A percentile compares a stretch with the other conserved stretches of the same genome.
phyloP scores from a whole-genome alignment of 1,140 invertebrate species.

The Drosophila ercepeae region DNA sequence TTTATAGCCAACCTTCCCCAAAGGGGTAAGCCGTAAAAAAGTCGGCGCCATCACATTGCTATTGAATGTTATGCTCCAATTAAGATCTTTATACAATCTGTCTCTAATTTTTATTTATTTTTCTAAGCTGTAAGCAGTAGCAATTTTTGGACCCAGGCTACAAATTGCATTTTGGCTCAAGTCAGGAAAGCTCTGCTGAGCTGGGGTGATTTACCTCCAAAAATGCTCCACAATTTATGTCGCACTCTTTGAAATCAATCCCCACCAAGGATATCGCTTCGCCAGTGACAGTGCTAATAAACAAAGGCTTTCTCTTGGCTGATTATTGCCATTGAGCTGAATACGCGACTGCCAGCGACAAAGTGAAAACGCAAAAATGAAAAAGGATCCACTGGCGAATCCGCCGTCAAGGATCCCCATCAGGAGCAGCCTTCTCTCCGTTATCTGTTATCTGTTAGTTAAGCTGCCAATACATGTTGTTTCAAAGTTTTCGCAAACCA shows the following conservation, averaged over 20 bases:
- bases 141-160: too few relatives aligned
- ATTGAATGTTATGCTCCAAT: not conserved
- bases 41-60: constrained; percentile 9
- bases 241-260: constrained; percentile 7
- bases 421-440: constrained; percentile 4
- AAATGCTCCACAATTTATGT: not conserved
- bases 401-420: not conserved
- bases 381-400: constrained; percentile 6
- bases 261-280: constrained; percentile 21
- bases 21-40: constrained; percentile 11
- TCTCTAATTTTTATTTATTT: not conserved
- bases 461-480: constrained; percentile 59
- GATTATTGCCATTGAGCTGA: constrained; percentile 68
- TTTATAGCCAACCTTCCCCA: constrained; percentile 8
- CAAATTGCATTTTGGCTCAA: too few relatives aligned
- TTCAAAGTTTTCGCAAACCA: constrained; percentile 66
- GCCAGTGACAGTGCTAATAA: constrained; percentile 52
- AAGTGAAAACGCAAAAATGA: constrained; percentile 20
- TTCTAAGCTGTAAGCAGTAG: not conserved
- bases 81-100: not conserved
- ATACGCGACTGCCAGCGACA: constrained; percentile 33
- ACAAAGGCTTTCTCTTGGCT: constrained; percentile 54
- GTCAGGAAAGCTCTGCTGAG: too few relatives aligned
- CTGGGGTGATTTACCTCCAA: too few relatives aligned
- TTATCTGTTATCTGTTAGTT: constrained; percentile 54